Evolutionary conservation across 2,888 invertebrate genomes (phyloP).

Genomic region (Drosophila prostipennis): DNA sequence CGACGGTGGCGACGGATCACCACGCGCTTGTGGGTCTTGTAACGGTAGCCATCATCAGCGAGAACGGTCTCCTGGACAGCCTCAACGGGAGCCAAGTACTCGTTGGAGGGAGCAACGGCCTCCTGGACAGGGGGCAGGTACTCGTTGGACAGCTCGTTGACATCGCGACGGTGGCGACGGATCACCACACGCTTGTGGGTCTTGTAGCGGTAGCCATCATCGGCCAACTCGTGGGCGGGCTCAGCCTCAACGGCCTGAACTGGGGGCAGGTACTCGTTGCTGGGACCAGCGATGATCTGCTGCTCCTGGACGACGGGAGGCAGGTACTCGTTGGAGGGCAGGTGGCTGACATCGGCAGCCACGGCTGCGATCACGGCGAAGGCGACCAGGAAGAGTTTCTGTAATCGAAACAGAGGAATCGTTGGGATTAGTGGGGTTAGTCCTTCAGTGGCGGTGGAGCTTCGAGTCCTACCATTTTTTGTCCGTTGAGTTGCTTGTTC

Average conservation of each 20-base stretch:
- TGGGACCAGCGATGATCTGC: slow-evolving; percentile 59
- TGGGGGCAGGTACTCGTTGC: slow-evolving; percentile 73
- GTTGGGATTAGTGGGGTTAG: slow-evolving; percentile 17
- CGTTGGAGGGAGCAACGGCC: slow-evolving; percentile 63
- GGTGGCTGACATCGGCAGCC: slow-evolving; percentile 80
- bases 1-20: slow-evolving; percentile 54
- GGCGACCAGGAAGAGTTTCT: slow-evolving; percentile 80
- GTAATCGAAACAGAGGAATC: slow-evolving; percentile 38
- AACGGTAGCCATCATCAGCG: slow-evolving; percentile 82
- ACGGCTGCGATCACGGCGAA: slow-evolving; percentile 80
- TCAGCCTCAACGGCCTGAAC: slow-evolving; percentile 45
- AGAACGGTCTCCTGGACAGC: slow-evolving; percentile 69
- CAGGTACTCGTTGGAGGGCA: slow-evolving; percentile 79
- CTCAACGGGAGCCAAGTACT: slow-evolving; percentile 69
- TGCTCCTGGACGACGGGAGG: slow-evolving; percentile 73
- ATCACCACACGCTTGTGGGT: slow-evolving; percentile 60
- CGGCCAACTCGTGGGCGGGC: slow-evolving; percentile 73
- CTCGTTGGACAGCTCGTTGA: slow-evolving; percentile 78
- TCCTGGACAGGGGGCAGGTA: slow-evolving; percentile 81
- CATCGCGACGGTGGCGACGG: slow-evolving; percentile 52
- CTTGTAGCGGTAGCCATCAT: slow-evolving; percentile 79
- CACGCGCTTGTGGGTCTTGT: slow-evolving; percentile 79
- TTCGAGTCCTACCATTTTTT: slow-evolving; percentile 64
- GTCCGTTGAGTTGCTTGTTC: slow-evolving; percentile 70
- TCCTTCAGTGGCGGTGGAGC: slow-evolving; percentile 8